phyloP scores from a whole-genome alignment of 2,888 invertebrate species.

The Eupithecia subfuscata region DNA sequence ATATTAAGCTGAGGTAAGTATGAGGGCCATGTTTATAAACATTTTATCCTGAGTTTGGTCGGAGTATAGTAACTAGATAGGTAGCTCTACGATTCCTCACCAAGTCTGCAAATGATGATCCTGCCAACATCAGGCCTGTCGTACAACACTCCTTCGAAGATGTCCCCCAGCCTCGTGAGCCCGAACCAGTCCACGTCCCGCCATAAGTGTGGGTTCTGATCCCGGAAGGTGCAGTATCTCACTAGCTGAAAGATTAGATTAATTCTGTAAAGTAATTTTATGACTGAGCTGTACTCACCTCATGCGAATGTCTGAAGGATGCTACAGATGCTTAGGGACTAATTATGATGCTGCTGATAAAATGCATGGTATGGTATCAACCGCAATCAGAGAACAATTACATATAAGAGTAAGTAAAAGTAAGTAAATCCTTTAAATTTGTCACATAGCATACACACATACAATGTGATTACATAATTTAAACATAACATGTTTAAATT shows the following conservation, averaged over 20 bases:
- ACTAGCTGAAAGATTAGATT: slow-evolving; percentile 82
- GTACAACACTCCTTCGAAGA: slow-evolving; percentile 84
- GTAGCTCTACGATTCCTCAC: slow-evolving; percentile 63
- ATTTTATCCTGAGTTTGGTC: too few relatives aligned
- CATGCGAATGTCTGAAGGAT: not conserved
- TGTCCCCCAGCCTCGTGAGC: slow-evolving; percentile 85
- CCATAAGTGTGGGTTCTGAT: slow-evolving; percentile 87
- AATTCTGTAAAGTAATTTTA: slow-evolving; percentile 7
- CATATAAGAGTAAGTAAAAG: too few relatives aligned
- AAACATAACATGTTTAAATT: too few relatives aligned
- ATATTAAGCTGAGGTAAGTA: too few relatives aligned
- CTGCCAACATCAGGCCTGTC: slow-evolving; percentile 83
- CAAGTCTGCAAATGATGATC: slow-evolving; percentile 88
- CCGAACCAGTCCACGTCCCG: slow-evolving; percentile 86
- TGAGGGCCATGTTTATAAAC: too few relatives aligned
- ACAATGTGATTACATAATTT: too few relatives aligned
- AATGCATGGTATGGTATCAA: not conserved
- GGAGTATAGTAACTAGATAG: not conserved
- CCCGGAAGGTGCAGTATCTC: slow-evolving; percentile 89
- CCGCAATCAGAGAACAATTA: not conserved
- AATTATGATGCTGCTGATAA: not conserved
- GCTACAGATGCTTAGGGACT: not conserved
- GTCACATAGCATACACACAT: too few relatives aligned
- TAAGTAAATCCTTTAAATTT: too few relatives aligned
- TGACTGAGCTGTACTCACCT: not conserved